These are phyloP conservation scores for Calidris pugnax DNA, from an alignment of 2,113 vertebrate genomes.

Conservation along the genomic window DNA sequence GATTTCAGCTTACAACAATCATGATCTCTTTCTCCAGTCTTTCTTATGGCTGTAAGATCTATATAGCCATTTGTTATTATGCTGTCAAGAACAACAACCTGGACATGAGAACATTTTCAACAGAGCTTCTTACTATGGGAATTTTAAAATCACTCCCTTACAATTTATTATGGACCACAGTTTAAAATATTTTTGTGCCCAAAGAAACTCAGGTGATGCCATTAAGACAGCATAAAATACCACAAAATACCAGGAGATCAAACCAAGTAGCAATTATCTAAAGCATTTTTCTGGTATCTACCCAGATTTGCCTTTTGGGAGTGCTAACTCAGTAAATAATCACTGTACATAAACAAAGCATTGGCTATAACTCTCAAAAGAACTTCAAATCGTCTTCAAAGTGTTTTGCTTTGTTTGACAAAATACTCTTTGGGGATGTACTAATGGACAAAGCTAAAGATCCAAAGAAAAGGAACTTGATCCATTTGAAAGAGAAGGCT, in stretches of 20 bases:
- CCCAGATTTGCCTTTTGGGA: slow-evolving; percentile 74
- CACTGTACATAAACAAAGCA: slow-evolving; percentile 71
- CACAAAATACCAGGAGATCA: slow-evolving; percentile 69
- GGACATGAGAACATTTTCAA: slow-evolving; percentile 14
- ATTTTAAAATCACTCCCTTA: slow-evolving; percentile 43
- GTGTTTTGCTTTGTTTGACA: slow-evolving; percentile 74
- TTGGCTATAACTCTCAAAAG: slow-evolving; percentile 64
- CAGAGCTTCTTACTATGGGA: neutral
- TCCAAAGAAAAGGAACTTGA: slow-evolving; percentile 63
- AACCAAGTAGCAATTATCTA: slow-evolving; percentile 71
- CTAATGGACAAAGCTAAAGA: slow-evolving; percentile 73
- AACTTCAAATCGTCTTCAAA: slow-evolving; percentile 63
- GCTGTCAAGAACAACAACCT: neutral
- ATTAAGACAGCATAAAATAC: slow-evolving; percentile 70
- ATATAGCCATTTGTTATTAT: neutral
- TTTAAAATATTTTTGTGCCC: slow-evolving; percentile 50
- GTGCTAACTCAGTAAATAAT: slow-evolving; percentile 74
- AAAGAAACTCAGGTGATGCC: slow-evolving; percentile 57
- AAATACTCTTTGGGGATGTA: slow-evolving; percentile 70
- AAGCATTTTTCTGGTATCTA: slow-evolving; percentile 72
- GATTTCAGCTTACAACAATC: neutral
- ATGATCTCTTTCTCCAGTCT: neutral
- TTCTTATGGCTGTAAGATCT: neutral
- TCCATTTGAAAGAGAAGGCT: slow-evolving; percentile 63
- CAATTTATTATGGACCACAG: slow-evolving; percentile 34